These are phyloP conservation scores for Cecropterus lyciades DNA, from an alignment of 1,140 invertebrate species.

Conservation along the genomic window DNA sequence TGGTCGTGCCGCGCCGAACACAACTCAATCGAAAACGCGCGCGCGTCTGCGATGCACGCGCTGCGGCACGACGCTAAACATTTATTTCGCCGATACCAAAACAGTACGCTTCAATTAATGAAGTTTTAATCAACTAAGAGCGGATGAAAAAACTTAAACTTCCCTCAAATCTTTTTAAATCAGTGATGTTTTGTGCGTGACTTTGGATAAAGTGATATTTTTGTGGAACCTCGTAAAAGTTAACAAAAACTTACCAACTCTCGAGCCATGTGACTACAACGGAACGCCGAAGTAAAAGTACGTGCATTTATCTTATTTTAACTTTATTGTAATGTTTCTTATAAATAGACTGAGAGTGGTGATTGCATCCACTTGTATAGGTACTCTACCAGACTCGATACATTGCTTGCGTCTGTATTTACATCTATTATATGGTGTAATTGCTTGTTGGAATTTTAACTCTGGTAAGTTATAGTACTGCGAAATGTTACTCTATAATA, in stretches of 20 bases:
- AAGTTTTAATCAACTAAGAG: slow-evolving; percentile 6
- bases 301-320: slow-evolving; percentile 67
- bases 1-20: slow-evolving; percentile 50
- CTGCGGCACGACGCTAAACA: slow-evolving; percentile 36
- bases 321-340: slow-evolving; percentile 54
- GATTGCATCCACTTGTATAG: slow-evolving; percentile 19
- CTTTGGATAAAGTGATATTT: slow-evolving; percentile 61
- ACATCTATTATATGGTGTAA: slow-evolving; percentile 16
- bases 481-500: background rate
- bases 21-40: slow-evolving; percentile 69
- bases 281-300: slow-evolving; percentile 72
- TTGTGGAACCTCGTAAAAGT: slow-evolving; percentile 64
- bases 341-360: slow-evolving; percentile 26
- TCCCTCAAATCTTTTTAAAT: slow-evolving; percentile 25
- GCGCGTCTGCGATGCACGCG: slow-evolving; percentile 51
- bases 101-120: slow-evolving; percentile 23
- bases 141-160: slow-evolving; percentile 27
- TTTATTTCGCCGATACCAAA: slow-evolving; percentile 43
- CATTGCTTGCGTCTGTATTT: slow-evolving; percentile 17
- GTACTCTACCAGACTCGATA: background rate
- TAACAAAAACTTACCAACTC: slow-evolving; percentile 64
- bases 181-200: slow-evolving; percentile 62
- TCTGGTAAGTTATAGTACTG: background rate
- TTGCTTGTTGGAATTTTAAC: slow-evolving; percentile 19
- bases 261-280: slow-evolving; percentile 74